phyloP scores from a whole-genome alignment of 2,888 invertebrate species.

The Macrosoma leucophasiata region DNA sequence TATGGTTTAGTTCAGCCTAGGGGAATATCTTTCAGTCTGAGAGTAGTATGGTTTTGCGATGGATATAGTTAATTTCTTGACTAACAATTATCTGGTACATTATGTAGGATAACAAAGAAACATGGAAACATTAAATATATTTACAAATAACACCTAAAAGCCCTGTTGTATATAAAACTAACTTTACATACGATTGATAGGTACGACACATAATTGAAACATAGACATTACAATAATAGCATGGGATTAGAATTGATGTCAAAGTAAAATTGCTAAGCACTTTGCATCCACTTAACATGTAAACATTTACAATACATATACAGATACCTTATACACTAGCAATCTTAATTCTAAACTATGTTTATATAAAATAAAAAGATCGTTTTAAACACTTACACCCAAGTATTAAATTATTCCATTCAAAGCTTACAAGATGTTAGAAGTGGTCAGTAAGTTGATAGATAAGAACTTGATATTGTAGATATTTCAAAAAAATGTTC shows the following conservation, averaged over 20 bases:
- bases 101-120: slow-evolving; percentile 7
- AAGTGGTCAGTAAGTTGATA: no score
- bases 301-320: slow-evolving; percentile 28
- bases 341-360: slow-evolving; percentile 31
- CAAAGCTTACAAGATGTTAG: no score
- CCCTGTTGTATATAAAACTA: slow-evolving; percentile 12
- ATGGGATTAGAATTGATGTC: neutral
- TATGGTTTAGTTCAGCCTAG: no score
- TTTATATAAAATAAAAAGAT: slow-evolving; percentile 36
- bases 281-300: slow-evolving; percentile 9
- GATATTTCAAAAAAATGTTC: no score
- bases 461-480: no score
- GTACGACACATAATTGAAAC: no score
- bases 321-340: no score
- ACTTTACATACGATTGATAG: slow-evolving; percentile 1
- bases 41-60: no score
- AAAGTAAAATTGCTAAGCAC: slow-evolving; percentile 12
- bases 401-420: slow-evolving; percentile 44
- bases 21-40: no score
- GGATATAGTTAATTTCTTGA: no score
- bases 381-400: slow-evolving; percentile 36
- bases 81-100: no score
- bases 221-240: no score
- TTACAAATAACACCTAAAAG: slow-evolving; percentile 11
- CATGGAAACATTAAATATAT: slow-evolving; percentile 16